phyloP scores from a whole-genome alignment of 2,113 vertebrate genomes.

The Astatoreochromis straeleni region DNA sequence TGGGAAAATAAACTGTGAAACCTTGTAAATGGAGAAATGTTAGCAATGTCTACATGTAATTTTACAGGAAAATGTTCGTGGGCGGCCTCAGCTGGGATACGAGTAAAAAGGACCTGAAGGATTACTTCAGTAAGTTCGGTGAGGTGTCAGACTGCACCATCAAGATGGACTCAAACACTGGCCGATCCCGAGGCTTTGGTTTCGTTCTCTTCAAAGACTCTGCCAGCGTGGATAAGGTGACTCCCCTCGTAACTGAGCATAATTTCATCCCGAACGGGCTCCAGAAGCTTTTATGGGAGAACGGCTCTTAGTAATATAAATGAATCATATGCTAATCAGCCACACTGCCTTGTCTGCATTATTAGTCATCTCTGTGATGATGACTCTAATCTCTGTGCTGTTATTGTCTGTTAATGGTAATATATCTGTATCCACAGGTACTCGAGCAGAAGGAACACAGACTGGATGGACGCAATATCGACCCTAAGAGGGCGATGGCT shows the following conservation, averaged over 20 bases:
- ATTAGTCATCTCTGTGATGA: background rate
- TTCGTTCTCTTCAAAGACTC: slow-evolving; percentile 97
- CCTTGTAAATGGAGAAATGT: accelerated
- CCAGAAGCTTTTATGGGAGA: accelerated
- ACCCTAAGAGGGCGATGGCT: slow-evolving; percentile 97
- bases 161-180: slow-evolving; percentile 96
- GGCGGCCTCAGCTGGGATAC: slow-evolving; percentile 98
- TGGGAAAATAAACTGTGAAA: background rate
- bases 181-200: slow-evolving; percentile 93
- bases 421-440: slow-evolving; percentile 68
- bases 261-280: background rate
- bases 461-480: slow-evolving; percentile 91
- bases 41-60: accelerated
- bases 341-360: background rate
- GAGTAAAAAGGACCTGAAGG: slow-evolving; percentile 98
- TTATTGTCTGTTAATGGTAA: accelerated
- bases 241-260: background rate
- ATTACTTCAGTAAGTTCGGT: slow-evolving; percentile 96
- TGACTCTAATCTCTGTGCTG: background rate
- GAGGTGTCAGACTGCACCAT: slow-evolving; percentile 98
- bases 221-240: slow-evolving; percentile 90
- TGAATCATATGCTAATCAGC: background rate
- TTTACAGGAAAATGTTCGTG: slow-evolving; percentile 94
- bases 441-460: slow-evolving; percentile 93
- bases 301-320: background rate